phyloP scores from a whole-genome alignment of 2,888 invertebrate genomes.

The Zelleria hepariella region DNA sequence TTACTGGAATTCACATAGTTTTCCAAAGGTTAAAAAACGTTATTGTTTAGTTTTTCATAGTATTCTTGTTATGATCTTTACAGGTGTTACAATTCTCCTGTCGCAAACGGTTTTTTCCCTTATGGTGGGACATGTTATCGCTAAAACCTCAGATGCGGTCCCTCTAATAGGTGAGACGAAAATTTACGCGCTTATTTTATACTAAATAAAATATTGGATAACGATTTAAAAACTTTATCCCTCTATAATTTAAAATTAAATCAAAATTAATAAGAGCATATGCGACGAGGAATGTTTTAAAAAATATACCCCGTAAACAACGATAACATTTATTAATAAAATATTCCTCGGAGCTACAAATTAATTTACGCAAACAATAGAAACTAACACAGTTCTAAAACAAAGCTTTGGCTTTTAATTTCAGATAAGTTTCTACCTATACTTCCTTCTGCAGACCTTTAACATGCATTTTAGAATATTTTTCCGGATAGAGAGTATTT shows the following conservation, averaged over 20 bases:
- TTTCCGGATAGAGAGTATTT: not conserved
- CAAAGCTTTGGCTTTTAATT: conserved; percentile 36
- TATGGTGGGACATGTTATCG: conserved; percentile 99
- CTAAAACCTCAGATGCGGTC: conserved; percentile 99
- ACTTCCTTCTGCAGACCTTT: not conserved
- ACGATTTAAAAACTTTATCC: not conserved
- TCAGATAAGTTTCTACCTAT: not conserved
- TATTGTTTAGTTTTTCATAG: conserved; percentile 52
- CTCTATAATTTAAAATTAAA: not conserved
- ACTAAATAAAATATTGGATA: not conserved
- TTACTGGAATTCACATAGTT: not conserved
- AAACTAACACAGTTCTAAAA: not conserved
- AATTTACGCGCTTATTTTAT: not conserved
- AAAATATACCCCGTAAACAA: not conserved
- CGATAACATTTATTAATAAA: conserved; percentile 18
- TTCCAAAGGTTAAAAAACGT: conserved; percentile 5
- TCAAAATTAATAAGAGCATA: conserved; percentile 25
- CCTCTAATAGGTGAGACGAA: conserved; percentile 92
- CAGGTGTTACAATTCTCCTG: conserved; percentile 99
- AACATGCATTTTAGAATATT: not conserved
- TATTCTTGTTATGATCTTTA: conserved; percentile 71
- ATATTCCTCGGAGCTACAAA: conserved; percentile 53
- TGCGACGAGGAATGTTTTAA: conserved; percentile 47
- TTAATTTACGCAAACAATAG: conserved; percentile 1
- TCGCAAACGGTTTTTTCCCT: conserved; percentile 99